These are phyloP conservation scores for Lycorma delicatula DNA, from an alignment of 1,140 invertebrate species.

Conservation along the genomic window DNA sequence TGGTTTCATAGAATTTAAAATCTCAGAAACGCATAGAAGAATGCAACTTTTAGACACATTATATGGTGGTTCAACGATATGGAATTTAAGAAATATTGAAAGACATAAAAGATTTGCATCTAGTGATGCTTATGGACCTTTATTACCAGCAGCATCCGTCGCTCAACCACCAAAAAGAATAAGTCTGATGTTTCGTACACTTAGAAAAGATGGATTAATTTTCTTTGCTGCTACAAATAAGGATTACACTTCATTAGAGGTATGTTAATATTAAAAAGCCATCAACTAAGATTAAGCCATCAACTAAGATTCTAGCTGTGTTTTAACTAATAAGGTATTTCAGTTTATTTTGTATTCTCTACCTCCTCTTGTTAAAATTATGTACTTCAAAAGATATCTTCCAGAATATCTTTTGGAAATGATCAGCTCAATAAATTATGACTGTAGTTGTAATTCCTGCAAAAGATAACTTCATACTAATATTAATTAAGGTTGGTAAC, in stretches of 20 bases:
- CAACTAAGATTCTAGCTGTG: too few species aligned
- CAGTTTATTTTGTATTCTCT: too few species aligned
- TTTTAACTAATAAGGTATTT: too few species aligned
- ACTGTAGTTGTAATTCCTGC: too few species aligned
- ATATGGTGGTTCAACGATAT: constrained; percentile 60
- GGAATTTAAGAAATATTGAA: constrained; percentile 37
- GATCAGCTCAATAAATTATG: too few species aligned
- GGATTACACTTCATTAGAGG: constrained; percentile 74
- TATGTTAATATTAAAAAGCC: constrained; percentile 34
- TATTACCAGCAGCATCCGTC: constrained; percentile 9
- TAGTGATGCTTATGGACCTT: constrained; percentile 2
- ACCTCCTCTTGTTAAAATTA: too few species aligned
- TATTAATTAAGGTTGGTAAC: too few species aligned
- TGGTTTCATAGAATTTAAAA: constrained; percentile 66
- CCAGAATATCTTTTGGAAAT: too few species aligned
- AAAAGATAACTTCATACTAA: too few species aligned
- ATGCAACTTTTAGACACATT: constrained; percentile 73
- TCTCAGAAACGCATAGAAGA: constrained; percentile 73
- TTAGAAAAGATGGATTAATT: constrained; percentile 63
- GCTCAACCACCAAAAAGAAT: constrained; percentile 54
- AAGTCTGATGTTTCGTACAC: constrained; percentile 73
- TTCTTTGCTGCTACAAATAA: constrained; percentile 78
- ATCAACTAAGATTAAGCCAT: neutral
- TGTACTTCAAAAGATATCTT: too few species aligned
- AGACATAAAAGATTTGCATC: constrained; percentile 14